A percentile compares a stretch with the other conserved stretches of the same genome.
Evolutionary conservation across 2,888 invertebrate species (phyloP).

Genomic region (Epirrhoe alternata): DNA sequence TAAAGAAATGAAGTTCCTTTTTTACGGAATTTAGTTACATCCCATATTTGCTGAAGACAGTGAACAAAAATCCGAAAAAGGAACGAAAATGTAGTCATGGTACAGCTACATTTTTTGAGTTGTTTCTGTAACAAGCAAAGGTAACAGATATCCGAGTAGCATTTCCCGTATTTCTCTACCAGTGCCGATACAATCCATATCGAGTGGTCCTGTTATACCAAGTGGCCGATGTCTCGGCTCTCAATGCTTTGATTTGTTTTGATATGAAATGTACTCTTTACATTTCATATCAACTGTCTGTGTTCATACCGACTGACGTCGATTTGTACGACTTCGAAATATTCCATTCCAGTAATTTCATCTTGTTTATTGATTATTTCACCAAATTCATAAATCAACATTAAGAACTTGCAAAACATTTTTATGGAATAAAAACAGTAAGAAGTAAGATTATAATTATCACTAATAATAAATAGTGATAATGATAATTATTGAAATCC

Average conservation of each 20-base stretch:
- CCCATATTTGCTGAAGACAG: too few species aligned
- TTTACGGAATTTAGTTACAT: too few species aligned
- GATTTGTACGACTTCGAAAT: conserved; percentile 42
- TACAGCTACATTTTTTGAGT: neutral
- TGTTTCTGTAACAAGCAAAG: conserved; percentile 4
- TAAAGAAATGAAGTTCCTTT: too few species aligned
- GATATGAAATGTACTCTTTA: conserved; percentile 51
- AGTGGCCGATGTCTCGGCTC: conserved; percentile 45
- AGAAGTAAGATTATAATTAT: too few species aligned
- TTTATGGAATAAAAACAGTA: too few species aligned
- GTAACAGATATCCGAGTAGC: conserved; percentile 11
- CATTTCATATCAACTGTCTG: too few species aligned
- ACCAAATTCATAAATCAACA: too few species aligned
- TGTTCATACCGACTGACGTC: conserved; percentile 48
- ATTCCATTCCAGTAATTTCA: conserved; percentile 11
- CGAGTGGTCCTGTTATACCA: conserved; percentile 47
- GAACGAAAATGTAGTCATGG: too few species aligned
- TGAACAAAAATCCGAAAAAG: too few species aligned
- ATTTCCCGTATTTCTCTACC: conserved; percentile 10
- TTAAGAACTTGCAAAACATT: too few species aligned
- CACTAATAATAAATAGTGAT: too few species aligned
- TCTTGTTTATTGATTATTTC: neutral
- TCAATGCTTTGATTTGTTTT: conserved; percentile 52
- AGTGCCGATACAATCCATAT: conserved; percentile 8
- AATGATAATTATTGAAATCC: too few species aligned